Evolutionary conservation across 2,113 vertebrate species (phyloP).

Genomic region (Todiramphus chloris): DNA sequence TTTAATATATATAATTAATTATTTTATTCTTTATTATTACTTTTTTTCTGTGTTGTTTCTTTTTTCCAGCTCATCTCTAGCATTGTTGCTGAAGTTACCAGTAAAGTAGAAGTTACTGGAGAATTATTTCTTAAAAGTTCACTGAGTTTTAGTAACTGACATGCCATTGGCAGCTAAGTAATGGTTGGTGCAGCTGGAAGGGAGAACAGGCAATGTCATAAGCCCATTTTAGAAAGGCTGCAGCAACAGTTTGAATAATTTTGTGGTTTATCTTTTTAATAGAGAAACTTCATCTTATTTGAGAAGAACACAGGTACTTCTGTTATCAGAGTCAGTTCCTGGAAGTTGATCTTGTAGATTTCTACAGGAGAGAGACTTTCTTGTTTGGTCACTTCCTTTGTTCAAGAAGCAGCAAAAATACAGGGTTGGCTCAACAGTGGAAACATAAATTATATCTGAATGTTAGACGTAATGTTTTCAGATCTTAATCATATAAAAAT

Average conservation of each 20-base stretch:
- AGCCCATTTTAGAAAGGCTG: background rate
- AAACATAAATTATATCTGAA: background rate
- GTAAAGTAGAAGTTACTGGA: background rate
- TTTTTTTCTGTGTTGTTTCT: background rate
- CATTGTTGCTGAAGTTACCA: background rate
- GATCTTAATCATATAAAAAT: background rate
- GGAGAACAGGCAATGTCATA: background rate
- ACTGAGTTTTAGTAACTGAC: background rate
- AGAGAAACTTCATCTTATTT: background rate
- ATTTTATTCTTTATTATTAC: background rate
- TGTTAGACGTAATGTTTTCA: background rate
- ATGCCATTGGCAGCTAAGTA: background rate
- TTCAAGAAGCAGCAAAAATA: background rate
- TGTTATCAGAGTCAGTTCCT: background rate
- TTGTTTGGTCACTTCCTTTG: background rate
- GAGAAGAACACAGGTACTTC: background rate
- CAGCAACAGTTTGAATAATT: background rate
- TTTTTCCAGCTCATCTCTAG: background rate
- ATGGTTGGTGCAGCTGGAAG: background rate
- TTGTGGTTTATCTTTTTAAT: background rate
- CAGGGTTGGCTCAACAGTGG: background rate
- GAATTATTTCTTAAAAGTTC: background rate
- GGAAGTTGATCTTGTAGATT: background rate
- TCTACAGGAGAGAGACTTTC: background rate
- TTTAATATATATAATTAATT: no score